These are phyloP conservation scores for Oryzias melastigma DNA, from an alignment of 2,113 vertebrate genomes.

Conservation along the genomic window DNA sequence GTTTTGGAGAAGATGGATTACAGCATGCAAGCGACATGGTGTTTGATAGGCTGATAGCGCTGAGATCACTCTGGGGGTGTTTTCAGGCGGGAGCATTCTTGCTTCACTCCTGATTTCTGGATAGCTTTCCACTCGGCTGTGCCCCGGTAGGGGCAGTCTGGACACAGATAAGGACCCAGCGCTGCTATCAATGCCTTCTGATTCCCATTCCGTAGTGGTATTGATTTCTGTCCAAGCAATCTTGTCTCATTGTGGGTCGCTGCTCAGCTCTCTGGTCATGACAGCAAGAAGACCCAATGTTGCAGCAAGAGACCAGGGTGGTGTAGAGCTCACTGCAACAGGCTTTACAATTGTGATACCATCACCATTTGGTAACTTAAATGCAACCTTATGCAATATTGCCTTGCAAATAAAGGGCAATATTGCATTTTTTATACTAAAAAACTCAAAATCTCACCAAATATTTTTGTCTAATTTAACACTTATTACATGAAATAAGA, in stretches of 20 bases:
- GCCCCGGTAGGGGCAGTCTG: slow-evolving; percentile 65
- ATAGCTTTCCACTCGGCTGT: slow-evolving; percentile 70
- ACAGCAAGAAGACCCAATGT: slow-evolving; percentile 75
- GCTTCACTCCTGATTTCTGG: slow-evolving; percentile 67
- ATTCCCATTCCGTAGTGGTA: slow-evolving; percentile 79
- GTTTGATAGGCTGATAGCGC: slow-evolving; percentile 71
- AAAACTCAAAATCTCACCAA: no score
- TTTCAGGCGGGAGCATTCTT: slow-evolving; percentile 60
- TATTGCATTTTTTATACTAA: no score
- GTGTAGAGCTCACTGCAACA: slow-evolving; percentile 54
- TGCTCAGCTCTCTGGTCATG: slow-evolving; percentile 77
- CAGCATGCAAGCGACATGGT: slow-evolving; percentile 73
- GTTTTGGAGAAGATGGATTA: slow-evolving; percentile 85
- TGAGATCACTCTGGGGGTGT: slow-evolving; percentile 58
- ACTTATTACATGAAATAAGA: no score
- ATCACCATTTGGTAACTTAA: slow-evolving; percentile 30
- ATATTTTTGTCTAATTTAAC: no score
- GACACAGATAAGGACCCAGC: slow-evolving; percentile 78
- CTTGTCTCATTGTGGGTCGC: slow-evolving; percentile 79
- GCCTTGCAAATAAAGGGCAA: no score
- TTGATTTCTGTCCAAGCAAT: slow-evolving; percentile 87
- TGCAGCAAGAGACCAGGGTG: slow-evolving; percentile 73
- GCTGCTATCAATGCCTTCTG: slow-evolving; percentile 80
- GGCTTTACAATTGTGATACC: slow-evolving; percentile 41
- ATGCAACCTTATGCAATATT: no score